Evolutionary conservation across 2,113 vertebrate genomes (phyloP), one percentile per base, ranked within the genome.

Genomic region (Pantherophis guttatus): DNA sequence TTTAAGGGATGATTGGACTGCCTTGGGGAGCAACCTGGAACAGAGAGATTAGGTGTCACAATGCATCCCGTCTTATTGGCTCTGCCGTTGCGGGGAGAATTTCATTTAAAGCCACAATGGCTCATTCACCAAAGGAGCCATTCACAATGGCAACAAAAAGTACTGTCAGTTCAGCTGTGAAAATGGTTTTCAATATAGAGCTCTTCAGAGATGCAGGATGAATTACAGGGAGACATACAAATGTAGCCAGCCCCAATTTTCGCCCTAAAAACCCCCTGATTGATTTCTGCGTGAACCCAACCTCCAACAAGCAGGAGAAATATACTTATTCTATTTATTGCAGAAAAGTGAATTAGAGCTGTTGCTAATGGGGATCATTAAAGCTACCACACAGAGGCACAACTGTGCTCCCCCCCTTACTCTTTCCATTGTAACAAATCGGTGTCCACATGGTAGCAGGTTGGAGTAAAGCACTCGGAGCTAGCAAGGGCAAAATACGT

Each of bases 91-190:
- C 52, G 93, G 39, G 44, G 87, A 90, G 59, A 91, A n/a, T 92
- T 75, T 29, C 57, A 33, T 95, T 86, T 19, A 96, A 87, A 92
- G 70, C 21, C 52, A 48, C 58, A 59, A 86, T 91, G 62, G 70
- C 92, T 65, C 81, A 94, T 91, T 90, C 59, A 95, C 23, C 86
- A 87, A 93, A 94, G 94, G 39, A 95, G 54, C 21, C 26, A 88
- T 87, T 88, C 86, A 89, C 87, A 5, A 24, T 23, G 24, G 53
- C 1, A 59, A 44, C 86, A 88, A 59, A 59, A 81, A 91, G 54
- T 29, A 48, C 39, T 52, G 53, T 53, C 86, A 50, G 24, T 21
- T 90, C 92, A 90, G 87, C 3, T 13, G 89, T 94, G 57, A 91
- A 13, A 94, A 92, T 55, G n/a, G 39, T 65, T 91, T 93, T 50